Conservation (phyloP, 2,888 invertebrate genomes). For the Leptinotarsa haldemani region DNA sequence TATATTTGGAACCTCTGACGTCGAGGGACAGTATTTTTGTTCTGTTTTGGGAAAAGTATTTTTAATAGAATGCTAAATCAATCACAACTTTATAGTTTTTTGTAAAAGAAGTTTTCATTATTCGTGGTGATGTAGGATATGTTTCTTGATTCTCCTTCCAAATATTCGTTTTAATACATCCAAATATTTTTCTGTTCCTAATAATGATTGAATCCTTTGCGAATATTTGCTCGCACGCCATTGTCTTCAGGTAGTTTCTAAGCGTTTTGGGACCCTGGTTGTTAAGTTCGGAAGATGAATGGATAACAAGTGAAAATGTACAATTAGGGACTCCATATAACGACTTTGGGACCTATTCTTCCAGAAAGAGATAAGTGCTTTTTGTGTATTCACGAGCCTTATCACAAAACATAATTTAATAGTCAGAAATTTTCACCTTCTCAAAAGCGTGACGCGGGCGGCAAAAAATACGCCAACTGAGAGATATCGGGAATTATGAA, state of each 20-base stretch:
- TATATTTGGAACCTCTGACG: too few relatives aligned
- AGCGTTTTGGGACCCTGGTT: constrained; percentile 60
- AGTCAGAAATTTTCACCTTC: constrained; percentile 49
- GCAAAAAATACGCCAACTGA: constrained; percentile 40
- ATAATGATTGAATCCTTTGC: neutral
- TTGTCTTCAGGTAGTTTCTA: constrained; percentile 63
- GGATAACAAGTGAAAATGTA: constrained; percentile 61
- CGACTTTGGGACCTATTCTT: constrained; percentile 59
- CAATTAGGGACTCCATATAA: constrained; percentile 62
- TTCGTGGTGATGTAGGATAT: too few relatives aligned
- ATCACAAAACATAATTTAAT: constrained; percentile 47
- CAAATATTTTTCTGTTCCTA: neutral
- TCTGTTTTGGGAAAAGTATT: too few relatives aligned
- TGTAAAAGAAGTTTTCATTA: too few relatives aligned
- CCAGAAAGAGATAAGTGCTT: constrained; percentile 60
- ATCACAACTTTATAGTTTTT: too few relatives aligned
- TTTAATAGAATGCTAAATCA: too few relatives aligned
- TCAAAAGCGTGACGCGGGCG: constrained; percentile 38
- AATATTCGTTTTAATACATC: too few relatives aligned
- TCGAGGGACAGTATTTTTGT: too few relatives aligned
- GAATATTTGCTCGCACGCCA: constrained; percentile 20
- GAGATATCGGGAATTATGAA: constrained; percentile 20
- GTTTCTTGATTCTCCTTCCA: too few relatives aligned
- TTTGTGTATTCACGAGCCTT: constrained; percentile 38
- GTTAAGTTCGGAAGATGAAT: constrained; percentile 65